Conservation (phyloP, 2,888 invertebrate genomes). For the Scaptodrosophila latifasciaeformis region DNA sequence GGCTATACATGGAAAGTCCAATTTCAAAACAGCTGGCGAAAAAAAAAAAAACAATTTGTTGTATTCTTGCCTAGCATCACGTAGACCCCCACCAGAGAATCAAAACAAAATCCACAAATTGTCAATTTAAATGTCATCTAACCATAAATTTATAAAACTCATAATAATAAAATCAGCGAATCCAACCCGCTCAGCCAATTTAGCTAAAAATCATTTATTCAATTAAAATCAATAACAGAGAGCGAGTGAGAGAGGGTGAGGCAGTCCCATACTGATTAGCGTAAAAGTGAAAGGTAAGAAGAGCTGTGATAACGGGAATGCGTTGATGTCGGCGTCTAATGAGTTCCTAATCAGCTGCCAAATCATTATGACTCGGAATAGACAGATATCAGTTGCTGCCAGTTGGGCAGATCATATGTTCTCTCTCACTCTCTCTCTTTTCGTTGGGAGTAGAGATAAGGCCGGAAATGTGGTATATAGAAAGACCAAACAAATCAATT, state of each 20-base stretch:
- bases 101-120: background rate
- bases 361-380: no score
- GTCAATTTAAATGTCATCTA: background rate
- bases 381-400: no score
- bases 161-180: slow-evolving; percentile 36
- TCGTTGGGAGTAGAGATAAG: no score
- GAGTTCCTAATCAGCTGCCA: background rate
- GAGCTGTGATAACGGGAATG: slow-evolving; percentile 20
- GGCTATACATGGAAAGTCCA: no score
- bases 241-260: no score
- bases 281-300: slow-evolving; percentile 48
- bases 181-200: no score
- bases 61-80: slow-evolving; percentile 15
- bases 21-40: no score
- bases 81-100: slow-evolving; percentile 3
- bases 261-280: slow-evolving; percentile 25
- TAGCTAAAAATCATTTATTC: no score
- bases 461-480: slow-evolving; percentile 41
- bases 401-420: no score
- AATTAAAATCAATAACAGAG: no score
- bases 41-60: background rate
- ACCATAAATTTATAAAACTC: background rate
- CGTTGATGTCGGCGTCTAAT: no score
- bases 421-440: no score
- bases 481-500: slow-evolving; percentile 38